Evolutionary conservation across 2,888 invertebrate species (phyloP), one percentile per base, ranked within the genome.

Genomic region (Craniophora ligustri): DNA sequence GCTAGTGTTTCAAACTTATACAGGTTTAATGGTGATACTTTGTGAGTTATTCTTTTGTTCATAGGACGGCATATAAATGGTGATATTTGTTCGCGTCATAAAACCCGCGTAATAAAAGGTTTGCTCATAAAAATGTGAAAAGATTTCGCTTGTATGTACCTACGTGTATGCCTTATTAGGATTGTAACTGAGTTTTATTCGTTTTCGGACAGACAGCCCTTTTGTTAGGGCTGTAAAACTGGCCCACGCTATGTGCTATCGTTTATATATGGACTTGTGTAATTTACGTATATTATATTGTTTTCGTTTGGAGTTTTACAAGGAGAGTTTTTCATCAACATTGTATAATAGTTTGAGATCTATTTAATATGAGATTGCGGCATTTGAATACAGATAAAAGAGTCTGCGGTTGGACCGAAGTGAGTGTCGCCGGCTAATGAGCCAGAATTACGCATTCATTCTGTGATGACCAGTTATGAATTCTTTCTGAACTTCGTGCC

Each of bases 41-140:
- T 19, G 31, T 34, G 23, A 19, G 42, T 14, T 54, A 35, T 44
- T 47, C 10, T 58, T 68, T 53, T 39, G 49, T 36, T 39, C 15
- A n/a, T 11, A 23, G 30, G 39, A 63, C 46, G 50, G 31, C 32
- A 41, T 50, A 34, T 19, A 41, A 67, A 61, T 50, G 49, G 13
- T 32, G 7, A 11, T 42, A 66, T 58, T 58, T 53, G 23, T 54
- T 36, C 34, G 21, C 26, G 13, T 34, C 44, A 51, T 68, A 63
- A 68, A 65, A 42, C 36, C 45, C 19, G 31, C 35, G 28, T 47
- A 14, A 49, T 44, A 49, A 26, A 44, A 39, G 41, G 55, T 39
- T 46, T 42, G 31, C 30, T 31, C 32, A 62, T 69, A 64, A 69
- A 68, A 57, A 46, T 32, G 19, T 50, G 44, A 54, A 69, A 59